Evolutionary conservation across 2,113 vertebrate genomes (phyloP), one percentile per base, ranked within the genome.

Genomic region (Nycticebus coucang): DNA sequence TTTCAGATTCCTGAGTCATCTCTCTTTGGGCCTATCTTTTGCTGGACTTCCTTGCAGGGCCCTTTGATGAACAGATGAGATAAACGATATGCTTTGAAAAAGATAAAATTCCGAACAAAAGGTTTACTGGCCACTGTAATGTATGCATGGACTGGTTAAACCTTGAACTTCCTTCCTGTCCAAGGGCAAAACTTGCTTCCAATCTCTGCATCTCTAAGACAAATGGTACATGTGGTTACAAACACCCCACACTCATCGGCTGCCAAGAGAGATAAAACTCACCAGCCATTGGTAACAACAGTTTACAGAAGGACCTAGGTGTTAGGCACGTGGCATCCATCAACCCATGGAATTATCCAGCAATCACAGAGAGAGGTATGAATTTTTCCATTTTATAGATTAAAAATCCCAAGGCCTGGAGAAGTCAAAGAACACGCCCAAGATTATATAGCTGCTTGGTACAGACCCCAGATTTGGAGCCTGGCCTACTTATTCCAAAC

Each of bases 1-100:
- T 91, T 83, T 55, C 45, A 37, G 88, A 55, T 28, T 12, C 91
- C 96, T 95, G 96, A 98, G 30, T 96, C 95, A 93, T 96, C 45
- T 93, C 66, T 97, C 89, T 91, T 91, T 96, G 95, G 81, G 41
- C 82, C 62, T 7, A 41, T 75, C 57, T 93, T 94, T 72, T 17
- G 77, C n/a, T 68, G 74, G 75, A 68, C 89, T 92, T 91, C 94
- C 83, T 92, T 0, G 18, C 22, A 24, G 81, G 53, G 72, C 17
- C 86, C 88, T 96, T 87, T 95, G 97, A 97, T 92, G 93, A 92
- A n/a, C 79, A 84, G 53, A 77, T 50, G 89, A 87, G 92, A 97
- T 89, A 95, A 83, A 7, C 45, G 68, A 37, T 9, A 28, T 0
- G 66, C 95, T 97, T 96, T 96, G 96, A 94, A 95, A 79, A 75